Evolutionary conservation across 2,888 invertebrate genomes (phyloP), one percentile per base, ranked within the genome.

Genomic region (Saturnia japonica): DNA sequence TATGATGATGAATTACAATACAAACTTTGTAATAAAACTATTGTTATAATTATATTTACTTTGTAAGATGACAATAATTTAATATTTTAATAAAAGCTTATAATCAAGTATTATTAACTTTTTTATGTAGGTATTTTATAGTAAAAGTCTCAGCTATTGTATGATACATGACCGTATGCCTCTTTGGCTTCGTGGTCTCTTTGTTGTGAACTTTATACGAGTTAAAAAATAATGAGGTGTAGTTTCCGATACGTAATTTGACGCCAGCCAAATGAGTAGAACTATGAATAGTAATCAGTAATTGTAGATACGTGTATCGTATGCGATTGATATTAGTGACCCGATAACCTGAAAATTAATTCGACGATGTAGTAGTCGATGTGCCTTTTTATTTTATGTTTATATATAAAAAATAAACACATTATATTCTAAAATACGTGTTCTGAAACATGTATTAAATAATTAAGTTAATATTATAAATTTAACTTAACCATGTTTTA

Each of bases 141-240:
- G n/a, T n/a, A n/a, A n/a, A n/a, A n/a, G n/a, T n/a, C n/a, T n/a
- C n/a, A n/a, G n/a, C n/a, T n/a, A n/a, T n/a, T n/a, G n/a, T n/a
- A n/a, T n/a, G n/a, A n/a, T n/a, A n/a, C n/a, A n/a, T n/a, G n/a
- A n/a, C 34, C 34, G 3, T 34, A 34, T 34, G 72, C 74, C 76
- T 80, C 66, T 75, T 77, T 54, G 54, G 22, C 9, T 54, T 77
- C 77, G 76, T 80, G 79, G 78, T 78, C 79, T 75, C 73, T 70
- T 69, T 74, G 72, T 72, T 74, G 71, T 75, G n/a, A 54, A 22
- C 22, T 54, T 54, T 22, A 54, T 68, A 74, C 73, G 73, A 69
- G 78, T 78, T 74, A 77, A 60, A 60, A 60, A 25, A 60, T 12
- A 60, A 60, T 51, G n/a, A n/a, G n/a, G n/a, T n/a, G 43, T 66